A percentile compares a stretch with the other conserved stretches of the same genome.
phyloP scores from a whole-genome alignment of 2,888 invertebrate genomes.

The Temnothorax unifasciatus region DNA sequence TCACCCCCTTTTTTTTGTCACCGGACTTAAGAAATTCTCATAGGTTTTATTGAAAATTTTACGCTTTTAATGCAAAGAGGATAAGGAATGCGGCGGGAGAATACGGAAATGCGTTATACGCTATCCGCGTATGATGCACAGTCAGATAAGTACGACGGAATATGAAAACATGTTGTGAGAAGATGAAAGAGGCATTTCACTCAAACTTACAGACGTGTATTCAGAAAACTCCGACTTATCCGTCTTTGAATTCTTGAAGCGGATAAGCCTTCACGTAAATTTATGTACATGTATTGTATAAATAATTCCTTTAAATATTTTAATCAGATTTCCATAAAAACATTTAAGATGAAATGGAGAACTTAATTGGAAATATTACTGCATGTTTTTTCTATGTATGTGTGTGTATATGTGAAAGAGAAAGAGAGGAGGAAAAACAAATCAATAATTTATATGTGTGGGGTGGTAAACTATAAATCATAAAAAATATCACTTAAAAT shows the following conservation, averaged over 20 bases:
- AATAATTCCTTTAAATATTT: neutral
- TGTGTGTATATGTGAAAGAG: neutral
- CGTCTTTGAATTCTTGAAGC: constrained; percentile 1
- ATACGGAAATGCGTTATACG: constrained; percentile 17
- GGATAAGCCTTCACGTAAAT: constrained; percentile 5
- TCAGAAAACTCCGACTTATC: constrained; percentile 12
- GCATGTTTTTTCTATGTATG: no score
- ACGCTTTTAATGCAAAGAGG: constrained; percentile 47
- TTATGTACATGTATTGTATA: neutral
- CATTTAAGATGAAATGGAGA: neutral
- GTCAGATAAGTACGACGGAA: constrained; percentile 7
- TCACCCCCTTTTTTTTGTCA: neutral
- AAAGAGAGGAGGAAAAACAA: neutral
- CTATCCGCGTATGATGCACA: neutral
- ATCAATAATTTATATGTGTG: constrained; percentile 1
- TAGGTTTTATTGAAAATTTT: constrained; percentile 52
- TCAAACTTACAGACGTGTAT: neutral
- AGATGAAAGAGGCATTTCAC: constrained; percentile 25
- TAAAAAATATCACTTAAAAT: constrained; percentile 11
- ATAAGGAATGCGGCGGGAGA: neutral
- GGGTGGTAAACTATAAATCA: neutral
- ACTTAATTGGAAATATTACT: no score
- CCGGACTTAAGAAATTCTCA: constrained; percentile 32
- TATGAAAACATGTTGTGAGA: constrained; percentile 38
- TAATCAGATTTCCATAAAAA: neutral